Conservation (phyloP, 2,113 vertebrate genomes). For the Anarrhichthys ocellatus region DNA sequence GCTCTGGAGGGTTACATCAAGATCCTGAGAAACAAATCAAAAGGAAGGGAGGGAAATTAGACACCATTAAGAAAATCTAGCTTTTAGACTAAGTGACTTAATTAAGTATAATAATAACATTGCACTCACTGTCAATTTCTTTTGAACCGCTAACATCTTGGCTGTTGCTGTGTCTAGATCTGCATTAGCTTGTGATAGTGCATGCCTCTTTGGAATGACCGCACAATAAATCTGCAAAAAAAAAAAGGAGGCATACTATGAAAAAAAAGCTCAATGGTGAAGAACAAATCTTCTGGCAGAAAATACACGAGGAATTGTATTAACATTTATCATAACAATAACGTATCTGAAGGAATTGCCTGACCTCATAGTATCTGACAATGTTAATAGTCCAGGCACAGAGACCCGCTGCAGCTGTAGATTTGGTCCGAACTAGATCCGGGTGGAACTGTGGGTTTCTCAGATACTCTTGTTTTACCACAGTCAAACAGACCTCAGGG, state of each 20-base stretch:
- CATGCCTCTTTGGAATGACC: constrained; percentile 84
- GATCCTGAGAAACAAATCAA: constrained; percentile 73
- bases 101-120: constrained; percentile 12
- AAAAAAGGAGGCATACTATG: neutral
- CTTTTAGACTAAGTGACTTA: constrained; percentile 13
- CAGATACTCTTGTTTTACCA: constrained; percentile 86
- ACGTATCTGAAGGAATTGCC: constrained; percentile 4
- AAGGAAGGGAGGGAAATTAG: constrained; percentile 26
- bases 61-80: constrained; percentile 1
- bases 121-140: constrained; percentile 84
- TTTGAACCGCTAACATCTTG: constrained; percentile 83
- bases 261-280: neutral
- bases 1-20: constrained; percentile 82
- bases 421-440: constrained; percentile 86
- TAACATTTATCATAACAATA: neutral
- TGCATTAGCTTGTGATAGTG: constrained; percentile 81
- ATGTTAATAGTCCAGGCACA: constrained; percentile 89
- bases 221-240: constrained; percentile 85
- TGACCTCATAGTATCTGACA: constrained; percentile 88
- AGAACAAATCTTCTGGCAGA: constrained; percentile 2
- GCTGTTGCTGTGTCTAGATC: constrained; percentile 84
- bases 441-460: constrained; percentile 87
- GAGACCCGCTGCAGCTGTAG: constrained; percentile 88
- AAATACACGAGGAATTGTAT: neutral
- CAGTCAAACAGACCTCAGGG: constrained; percentile 86